These are phyloP conservation scores for Halichoeres trimaculatus DNA, from an alignment of 2,113 vertebrate species.

Conservation along the genomic window DNA sequence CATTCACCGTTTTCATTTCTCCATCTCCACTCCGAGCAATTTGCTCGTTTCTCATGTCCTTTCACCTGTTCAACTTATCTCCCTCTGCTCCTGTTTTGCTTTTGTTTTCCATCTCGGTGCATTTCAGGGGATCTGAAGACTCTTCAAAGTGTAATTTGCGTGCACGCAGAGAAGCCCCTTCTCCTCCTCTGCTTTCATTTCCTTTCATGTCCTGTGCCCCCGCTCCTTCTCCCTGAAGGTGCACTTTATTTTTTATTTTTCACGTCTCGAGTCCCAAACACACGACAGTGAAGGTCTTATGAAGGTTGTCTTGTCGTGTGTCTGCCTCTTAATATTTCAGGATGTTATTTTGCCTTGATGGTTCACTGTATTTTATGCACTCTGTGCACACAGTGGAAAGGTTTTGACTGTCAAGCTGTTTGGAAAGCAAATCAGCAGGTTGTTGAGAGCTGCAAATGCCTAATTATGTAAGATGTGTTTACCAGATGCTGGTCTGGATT, in stretches of 20 bases:
- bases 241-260: background rate
- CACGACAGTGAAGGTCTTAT: conserved; percentile 28
- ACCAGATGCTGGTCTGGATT: conserved; percentile 61
- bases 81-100: conserved; percentile 17
- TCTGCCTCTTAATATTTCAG: conserved; percentile 19
- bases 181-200: conserved; percentile 22
- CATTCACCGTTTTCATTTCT: background rate
- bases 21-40: background rate
- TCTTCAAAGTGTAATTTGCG: conserved; percentile 30
- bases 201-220: conserved; percentile 21
- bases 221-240: background rate
- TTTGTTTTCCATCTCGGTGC: conserved; percentile 51
- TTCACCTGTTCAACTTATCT: conserved; percentile 6
- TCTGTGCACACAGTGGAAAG: conserved; percentile 15
- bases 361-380: conserved; percentile 28
- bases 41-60: conserved; percentile 22
- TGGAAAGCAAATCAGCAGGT: conserved; percentile 62
- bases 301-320: conserved; percentile 38
- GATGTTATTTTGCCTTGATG: conserved; percentile 10
- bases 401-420: conserved; percentile 49
- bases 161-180: background rate
- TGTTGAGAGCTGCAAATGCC: conserved; percentile 52
- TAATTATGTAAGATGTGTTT: conserved; percentile 68
- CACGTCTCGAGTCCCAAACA: conserved; percentile 24
- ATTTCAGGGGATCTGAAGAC: conserved; percentile 25